Base-by-base conservation (phyloP, 1,140 invertebrate species). In the Camponotus vicinus region DNA sequence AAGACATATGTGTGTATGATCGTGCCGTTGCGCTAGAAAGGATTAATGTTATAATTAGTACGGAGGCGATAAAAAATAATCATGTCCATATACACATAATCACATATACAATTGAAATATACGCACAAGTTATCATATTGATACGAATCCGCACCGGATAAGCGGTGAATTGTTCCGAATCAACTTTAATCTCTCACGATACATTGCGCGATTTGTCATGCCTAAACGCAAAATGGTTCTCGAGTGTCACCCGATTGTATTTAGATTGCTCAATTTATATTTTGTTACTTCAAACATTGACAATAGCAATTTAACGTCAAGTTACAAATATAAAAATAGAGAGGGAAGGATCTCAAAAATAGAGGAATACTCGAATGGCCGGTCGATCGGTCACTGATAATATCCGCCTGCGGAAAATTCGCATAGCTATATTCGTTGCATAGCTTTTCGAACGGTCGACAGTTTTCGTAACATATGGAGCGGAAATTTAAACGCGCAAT, bases 401-500 rank as follows among this genome's bases (percentile, higher is more conserved):
- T 80, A 70, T 52, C 37, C 34, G 49, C 66, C 78, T 80, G 13
- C 27, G 64, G 37, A 80, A 80, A 42, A 57, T 80, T 80, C 64
- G 45, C 45, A 32, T 69, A 80, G 63, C 34, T 70, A 55, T 49
- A 1, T 69, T 80, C 21, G 78, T 70, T 69, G 78, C 78, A 80
- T 49, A 27, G 64, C 32, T 80, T 80, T 80, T 70, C 49, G 49
- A 67, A 21, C 27, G 64, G 45, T 80, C 66, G 78, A 80, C 64
- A 80, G 69, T 80, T 80, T 80, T 80, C 78, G 64, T 11, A 57
- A 37, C 49, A 80, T 80, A 80, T 57, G 78, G 64, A 80, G 63
- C 64, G 63, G 64, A 80, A 80, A 80, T 80, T 80, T 80, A 80
- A 80, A 80, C 78, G 78, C 49, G 78, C 78, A 70, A 80, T 80